A percentile compares a stretch with the other conserved stretches of the same genome.
Conservation (phyloP, 2,888 invertebrate genomes). For the Pseudanteris insignis region DNA sequence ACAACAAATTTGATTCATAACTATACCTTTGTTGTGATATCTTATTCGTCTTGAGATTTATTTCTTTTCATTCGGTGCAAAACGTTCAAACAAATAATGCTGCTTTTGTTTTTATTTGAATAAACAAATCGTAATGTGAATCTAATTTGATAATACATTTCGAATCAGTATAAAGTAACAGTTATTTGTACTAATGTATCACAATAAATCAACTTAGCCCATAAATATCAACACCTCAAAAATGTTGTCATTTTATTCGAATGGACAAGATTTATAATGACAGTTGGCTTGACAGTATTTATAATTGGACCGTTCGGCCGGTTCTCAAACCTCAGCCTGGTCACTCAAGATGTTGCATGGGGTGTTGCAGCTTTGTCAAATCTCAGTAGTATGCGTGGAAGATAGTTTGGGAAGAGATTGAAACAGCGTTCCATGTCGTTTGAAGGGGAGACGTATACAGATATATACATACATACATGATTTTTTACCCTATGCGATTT, state of each 20-base stretch:
- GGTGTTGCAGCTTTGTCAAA: constrained; percentile 36
- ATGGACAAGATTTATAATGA: constrained; percentile 35
- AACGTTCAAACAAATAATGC: no score
- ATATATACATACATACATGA: constrained; percentile 14
- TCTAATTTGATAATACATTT: constrained; percentile 20
- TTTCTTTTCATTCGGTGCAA: no score
- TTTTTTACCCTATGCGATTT: constrained; percentile 57
- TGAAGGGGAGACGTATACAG: constrained; percentile 54
- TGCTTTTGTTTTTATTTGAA: no score
- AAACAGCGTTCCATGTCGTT: constrained; percentile 58
- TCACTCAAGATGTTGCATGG: constrained; percentile 42
- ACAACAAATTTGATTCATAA: no score
- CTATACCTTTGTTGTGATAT: no score
- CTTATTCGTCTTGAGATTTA: no score
- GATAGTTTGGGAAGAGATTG: constrained; percentile 55
- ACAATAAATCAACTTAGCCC: constrained; percentile 16
- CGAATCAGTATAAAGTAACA: constrained; percentile 7
- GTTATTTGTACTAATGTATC: constrained; percentile 23
- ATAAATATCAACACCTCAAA: constrained; percentile 35
- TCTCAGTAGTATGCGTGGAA: constrained; percentile 36
- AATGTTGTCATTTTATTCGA: constrained; percentile 22
- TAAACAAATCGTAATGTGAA: no score
- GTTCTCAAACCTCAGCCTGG: constrained; percentile 39
- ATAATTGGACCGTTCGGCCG: constrained; percentile 37
- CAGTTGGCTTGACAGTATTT: constrained; percentile 31